Base-by-base conservation (phyloP, 1,140 invertebrate genomes). In the Frieseomelitta varia region DNA sequence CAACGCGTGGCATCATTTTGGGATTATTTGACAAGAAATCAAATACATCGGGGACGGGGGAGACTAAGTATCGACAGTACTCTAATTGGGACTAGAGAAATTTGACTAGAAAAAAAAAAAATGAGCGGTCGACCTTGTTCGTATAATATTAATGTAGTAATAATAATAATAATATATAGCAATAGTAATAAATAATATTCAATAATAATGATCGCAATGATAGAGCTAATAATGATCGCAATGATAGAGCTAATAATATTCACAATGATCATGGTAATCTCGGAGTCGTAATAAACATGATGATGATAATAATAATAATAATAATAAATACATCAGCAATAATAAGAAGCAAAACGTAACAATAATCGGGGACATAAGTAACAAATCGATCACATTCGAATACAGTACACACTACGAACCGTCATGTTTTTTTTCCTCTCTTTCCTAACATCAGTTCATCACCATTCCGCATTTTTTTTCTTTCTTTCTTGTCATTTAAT, bases 1-100 rank as follows among this genome's bases (percentile, higher is more conserved):
- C 91, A 91, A 92, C 88, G 92, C 89, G 85, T 90, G 90, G 88
- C 88, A 86, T 90, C 88, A 75, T 86, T 81, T 88, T 89, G 82
- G 87, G 85, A 86, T 91, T 81, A 80, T 85, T 81, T 87, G 86
- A 88, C 69, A 89, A 91, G 89, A 91, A 58, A 91, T 90, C 89
- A 85, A 76, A 84, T 79, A 71, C 12, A 73, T 87, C 65, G 84
- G 67, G 77, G 84, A 84, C 83, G 80, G 80, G 73, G 79, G 72
- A 89, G 83, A 90, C 82, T 83, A 77, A 88, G 84, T 90, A 86
- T 81, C 81, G 78, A 89, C 69, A 84, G 81, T 87, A 88, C 86
- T 81, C 86, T 87, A 85, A 88, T 86, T 71, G 82, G 80, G 80
- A 84, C 82, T 85, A 88, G 87, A 88, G 76, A 83, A 88, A 73